Evolutionary conservation across 2,113 vertebrate genomes (phyloP).

Genomic region (Trematocara macrostoma): DNA sequence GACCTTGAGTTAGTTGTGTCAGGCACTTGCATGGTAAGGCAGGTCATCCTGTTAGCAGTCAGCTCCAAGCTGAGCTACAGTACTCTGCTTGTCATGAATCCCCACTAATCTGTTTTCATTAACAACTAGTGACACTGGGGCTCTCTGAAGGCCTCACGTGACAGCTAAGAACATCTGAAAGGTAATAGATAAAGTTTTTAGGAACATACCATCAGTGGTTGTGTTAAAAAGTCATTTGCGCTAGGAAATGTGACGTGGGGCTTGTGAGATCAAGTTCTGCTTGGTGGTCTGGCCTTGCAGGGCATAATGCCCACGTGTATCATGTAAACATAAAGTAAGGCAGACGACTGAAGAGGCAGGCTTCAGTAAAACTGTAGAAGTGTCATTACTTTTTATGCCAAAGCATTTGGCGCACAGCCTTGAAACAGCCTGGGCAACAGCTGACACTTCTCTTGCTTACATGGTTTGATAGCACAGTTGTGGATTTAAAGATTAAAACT

Average conservation of each 20-base stretch:
- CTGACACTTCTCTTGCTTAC: slow-evolving; percentile 17
- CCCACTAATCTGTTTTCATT: slow-evolving; percentile 63
- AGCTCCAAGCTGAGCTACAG: background rate
- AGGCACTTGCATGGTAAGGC: background rate
- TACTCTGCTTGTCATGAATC: slow-evolving; percentile 16
- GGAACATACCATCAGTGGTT: accelerated
- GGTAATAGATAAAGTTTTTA: background rate
- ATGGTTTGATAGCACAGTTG: slow-evolving; percentile 17
- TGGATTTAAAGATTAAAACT: slow-evolving; percentile 51
- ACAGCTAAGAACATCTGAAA: background rate
- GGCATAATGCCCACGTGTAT: background rate
- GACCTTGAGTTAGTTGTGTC: slow-evolving; percentile 48
- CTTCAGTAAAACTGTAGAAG: background rate
- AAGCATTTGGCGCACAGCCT: background rate
- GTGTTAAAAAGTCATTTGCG: background rate
- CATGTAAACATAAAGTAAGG: background rate
- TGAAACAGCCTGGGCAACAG: slow-evolving; percentile 32
- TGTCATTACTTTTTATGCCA: background rate
- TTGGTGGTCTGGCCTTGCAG: background rate
- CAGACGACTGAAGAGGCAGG: background rate
- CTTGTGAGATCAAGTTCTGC: background rate
- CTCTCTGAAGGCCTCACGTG: background rate
- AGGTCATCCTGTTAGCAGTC: slow-evolving; percentile 32
- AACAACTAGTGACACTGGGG: slow-evolving; percentile 9
- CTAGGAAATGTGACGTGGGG: background rate